Evolutionary conservation across 2,888 invertebrate species (phyloP).

Genomic region (Phyllotreta cruciferae): DNA sequence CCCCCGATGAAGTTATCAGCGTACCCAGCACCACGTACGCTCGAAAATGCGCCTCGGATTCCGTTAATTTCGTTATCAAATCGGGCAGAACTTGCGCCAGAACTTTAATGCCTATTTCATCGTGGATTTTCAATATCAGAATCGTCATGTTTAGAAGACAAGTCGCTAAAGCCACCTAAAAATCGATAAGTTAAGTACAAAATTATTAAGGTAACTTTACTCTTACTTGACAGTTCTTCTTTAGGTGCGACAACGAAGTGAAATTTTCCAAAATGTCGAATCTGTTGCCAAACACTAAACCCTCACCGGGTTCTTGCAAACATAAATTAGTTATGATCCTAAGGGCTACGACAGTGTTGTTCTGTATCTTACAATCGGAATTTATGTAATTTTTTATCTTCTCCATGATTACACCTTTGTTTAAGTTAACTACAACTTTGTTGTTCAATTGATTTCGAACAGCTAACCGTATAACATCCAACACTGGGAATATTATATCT

Average conservation of each 20-base stretch:
- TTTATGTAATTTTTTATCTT: conserved; percentile 52
- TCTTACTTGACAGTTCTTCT: conserved; percentile 70
- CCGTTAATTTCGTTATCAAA: conserved; percentile 65
- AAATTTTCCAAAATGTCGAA: conserved; percentile 66
- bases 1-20: conserved; percentile 62
- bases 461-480: conserved; percentile 87
- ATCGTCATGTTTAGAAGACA: conserved; percentile 76
- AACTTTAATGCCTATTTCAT: conserved; percentile 61
- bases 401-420: conserved; percentile 51
- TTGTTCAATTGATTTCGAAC: conserved; percentile 67
- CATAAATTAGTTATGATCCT: conserved; percentile 85
- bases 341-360: conserved; percentile 81
- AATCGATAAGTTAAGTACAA: conserved; percentile 1
- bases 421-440: conserved; percentile 65
- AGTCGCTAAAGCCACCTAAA: conserved; percentile 75
- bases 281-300: conserved; percentile 66
- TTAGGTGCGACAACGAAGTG: conserved; percentile 63
- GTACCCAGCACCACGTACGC: conserved; percentile 81
- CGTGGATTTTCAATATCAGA: conserved; percentile 65
- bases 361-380: conserved; percentile 61
- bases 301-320: conserved; percentile 71
- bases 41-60: conserved; percentile 79
- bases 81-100: conserved; percentile 65
- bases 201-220: background rate
- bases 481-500: conserved; percentile 85